Evolutionary conservation across 2,888 invertebrate species (phyloP).

Genomic region (Nemurella pictetii): DNA sequence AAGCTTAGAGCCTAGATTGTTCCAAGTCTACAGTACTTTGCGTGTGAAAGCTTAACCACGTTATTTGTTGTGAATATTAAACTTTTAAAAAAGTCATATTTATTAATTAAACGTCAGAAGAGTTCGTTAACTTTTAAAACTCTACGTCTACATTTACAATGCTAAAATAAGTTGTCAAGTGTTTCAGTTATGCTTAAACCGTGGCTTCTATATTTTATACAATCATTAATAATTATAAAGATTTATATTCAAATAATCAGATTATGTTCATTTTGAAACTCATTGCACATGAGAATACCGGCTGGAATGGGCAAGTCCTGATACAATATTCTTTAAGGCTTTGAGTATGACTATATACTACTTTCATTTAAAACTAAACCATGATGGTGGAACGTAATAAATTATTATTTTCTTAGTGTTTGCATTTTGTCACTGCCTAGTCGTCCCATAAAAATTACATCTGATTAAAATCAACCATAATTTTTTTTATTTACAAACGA

Average conservation of each 20-base stretch:
- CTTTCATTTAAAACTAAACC: slow-evolving; percentile 23
- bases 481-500: slow-evolving; percentile 11
- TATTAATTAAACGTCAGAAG: slow-evolving; percentile 26
- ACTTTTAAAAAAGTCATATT: slow-evolving; percentile 20
- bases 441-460: slow-evolving; percentile 34
- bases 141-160: slow-evolving; percentile 27
- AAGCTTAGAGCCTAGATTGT: slow-evolving; percentile 25
- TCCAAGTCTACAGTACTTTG: slow-evolving; percentile 31
- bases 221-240: not conserved
- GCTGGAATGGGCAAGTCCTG: not conserved
- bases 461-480: slow-evolving; percentile 15
- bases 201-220: not conserved
- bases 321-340: too few relatives aligned
- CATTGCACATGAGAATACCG: not conserved
- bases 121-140: slow-evolving; percentile 16
- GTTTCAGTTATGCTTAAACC: slow-evolving; percentile 9
- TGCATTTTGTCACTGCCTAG: slow-evolving; percentile 40
- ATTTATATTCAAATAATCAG: not conserved
- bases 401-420: slow-evolving; percentile 40
- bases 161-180: slow-evolving; percentile 11
- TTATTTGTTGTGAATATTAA: slow-evolving; percentile 29
- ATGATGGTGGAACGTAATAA: slow-evolving; percentile 34
- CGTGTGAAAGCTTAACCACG: slow-evolving; percentile 28
- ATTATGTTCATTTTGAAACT: not conserved
- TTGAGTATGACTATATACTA: not conserved